These are phyloP conservation scores for Varecia variegata DNA, from an alignment of 2,797 vertebrate species.

Conservation along the genomic window DNA sequence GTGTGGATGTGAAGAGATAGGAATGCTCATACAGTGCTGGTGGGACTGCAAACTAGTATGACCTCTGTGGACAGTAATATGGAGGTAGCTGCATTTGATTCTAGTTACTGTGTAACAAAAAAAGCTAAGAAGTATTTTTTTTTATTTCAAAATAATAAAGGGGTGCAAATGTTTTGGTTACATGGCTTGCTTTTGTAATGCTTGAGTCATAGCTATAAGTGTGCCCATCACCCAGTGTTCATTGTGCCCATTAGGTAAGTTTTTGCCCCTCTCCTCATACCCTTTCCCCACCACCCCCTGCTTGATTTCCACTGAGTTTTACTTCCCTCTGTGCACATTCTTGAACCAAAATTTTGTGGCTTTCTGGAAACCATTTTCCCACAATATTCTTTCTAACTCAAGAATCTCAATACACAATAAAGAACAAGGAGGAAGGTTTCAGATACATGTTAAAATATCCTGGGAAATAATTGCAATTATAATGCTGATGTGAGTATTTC, in stretches of 20 bases:
- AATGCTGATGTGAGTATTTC: neutral
- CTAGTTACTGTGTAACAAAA: neutral
- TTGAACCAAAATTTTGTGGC: neutral
- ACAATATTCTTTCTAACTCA: neutral
- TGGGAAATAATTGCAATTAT: slow-evolving; percentile 21
- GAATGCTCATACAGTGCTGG: no score
- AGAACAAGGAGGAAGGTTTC: neutral
- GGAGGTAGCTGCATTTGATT: neutral
- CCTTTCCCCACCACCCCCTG: no score
- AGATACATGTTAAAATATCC: neutral
- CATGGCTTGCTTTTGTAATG: neutral
- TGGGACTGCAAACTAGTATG: no score
- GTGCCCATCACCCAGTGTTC: neutral
- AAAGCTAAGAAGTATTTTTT: neutral
- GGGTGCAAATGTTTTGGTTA: neutral
- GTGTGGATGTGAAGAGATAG: no score
- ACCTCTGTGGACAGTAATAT: neutral
- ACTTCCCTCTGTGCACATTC: neutral
- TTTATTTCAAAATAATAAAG: neutral
- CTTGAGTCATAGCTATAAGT: neutral
- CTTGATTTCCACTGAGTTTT: neutral
- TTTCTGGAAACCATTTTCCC: neutral
- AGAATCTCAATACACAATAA: neutral
- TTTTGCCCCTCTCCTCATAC: neutral
- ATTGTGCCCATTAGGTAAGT: neutral